phyloP scores from a whole-genome alignment of 2,888 invertebrate genomes.

The Erebia palarica region DNA sequence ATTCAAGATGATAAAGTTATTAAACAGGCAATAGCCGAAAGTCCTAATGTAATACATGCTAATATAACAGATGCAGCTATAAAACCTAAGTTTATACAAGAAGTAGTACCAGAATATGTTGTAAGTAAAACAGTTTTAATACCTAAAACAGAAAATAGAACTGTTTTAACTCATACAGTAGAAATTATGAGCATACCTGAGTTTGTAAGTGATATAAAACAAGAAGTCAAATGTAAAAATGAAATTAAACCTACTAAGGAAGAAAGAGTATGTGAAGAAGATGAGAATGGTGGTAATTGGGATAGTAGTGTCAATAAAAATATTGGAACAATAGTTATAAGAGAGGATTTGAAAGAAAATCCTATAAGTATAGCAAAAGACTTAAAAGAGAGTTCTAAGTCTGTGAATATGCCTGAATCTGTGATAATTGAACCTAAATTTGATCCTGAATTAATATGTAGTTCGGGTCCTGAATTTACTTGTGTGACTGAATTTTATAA shows the following conservation, averaged over 20 bases:
- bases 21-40: not conserved
- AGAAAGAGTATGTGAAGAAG: not conserved
- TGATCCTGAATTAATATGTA: constrained; percentile 17
- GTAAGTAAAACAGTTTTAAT: constrained; percentile 33
- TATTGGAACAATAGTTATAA: constrained; percentile 19
- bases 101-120: constrained; percentile 22
- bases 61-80: not conserved
- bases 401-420: constrained; percentile 33
- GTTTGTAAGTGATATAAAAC: constrained; percentile 24
- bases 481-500: constrained; percentile 21
- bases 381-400: constrained; percentile 20
- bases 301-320: constrained; percentile 8
- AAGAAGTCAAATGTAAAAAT: constrained; percentile 2
- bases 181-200: constrained; percentile 30
- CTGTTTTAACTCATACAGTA: constrained; percentile 35
- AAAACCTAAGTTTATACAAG: constrained; percentile 4
- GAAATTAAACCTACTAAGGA: not conserved
- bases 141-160: constrained; percentile 31
- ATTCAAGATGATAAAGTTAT: not conserved
- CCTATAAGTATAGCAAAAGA: constrained; percentile 24
- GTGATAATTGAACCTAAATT: constrained; percentile 37
- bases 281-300: constrained; percentile 1
- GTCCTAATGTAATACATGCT: not conserved
- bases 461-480: constrained; percentile 28
- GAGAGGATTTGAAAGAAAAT: constrained; percentile 25